Conservation (phyloP, 2,113 vertebrate genomes). For the Natator depressus region DNA sequence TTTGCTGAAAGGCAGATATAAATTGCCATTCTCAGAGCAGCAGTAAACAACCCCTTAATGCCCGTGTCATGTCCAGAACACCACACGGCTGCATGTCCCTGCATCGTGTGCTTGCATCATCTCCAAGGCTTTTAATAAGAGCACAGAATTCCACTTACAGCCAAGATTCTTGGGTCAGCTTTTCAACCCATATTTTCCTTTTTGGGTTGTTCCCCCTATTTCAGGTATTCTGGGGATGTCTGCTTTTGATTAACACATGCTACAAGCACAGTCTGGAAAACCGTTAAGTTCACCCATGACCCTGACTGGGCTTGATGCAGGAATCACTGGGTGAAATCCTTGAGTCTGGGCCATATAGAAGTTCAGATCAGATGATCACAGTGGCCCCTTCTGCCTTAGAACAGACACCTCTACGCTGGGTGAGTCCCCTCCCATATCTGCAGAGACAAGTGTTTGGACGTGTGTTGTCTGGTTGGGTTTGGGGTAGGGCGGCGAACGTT, state of each 20-base stretch:
- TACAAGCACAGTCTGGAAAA: neutral
- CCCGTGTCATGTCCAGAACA: neutral
- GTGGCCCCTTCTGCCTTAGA: too few species aligned
- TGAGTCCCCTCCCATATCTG: too few species aligned
- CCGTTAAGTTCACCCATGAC: too few species aligned
- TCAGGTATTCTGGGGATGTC: neutral
- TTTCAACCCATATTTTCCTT: neutral
- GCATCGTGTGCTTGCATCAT: neutral
- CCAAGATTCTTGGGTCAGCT: neutral
- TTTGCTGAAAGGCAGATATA: neutral
- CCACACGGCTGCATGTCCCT: neutral
- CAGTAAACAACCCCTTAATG: neutral
- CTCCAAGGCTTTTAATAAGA: neutral
- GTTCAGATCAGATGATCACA: neutral
- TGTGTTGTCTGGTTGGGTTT: too few species aligned
- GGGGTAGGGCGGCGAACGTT: too few species aligned
- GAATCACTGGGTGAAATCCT: neutral
- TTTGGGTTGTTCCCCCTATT: neutral
- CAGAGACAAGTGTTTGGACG: too few species aligned
- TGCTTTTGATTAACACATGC: neutral
- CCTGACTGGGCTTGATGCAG: too few species aligned
- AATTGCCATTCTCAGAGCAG: neutral
- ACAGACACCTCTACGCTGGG: too few species aligned
- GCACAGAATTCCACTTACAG: too few species aligned
- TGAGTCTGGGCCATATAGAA: neutral